Evolutionary conservation across 2,888 invertebrate species (phyloP).

Genomic region (Cheilosia vulpina): DNA sequence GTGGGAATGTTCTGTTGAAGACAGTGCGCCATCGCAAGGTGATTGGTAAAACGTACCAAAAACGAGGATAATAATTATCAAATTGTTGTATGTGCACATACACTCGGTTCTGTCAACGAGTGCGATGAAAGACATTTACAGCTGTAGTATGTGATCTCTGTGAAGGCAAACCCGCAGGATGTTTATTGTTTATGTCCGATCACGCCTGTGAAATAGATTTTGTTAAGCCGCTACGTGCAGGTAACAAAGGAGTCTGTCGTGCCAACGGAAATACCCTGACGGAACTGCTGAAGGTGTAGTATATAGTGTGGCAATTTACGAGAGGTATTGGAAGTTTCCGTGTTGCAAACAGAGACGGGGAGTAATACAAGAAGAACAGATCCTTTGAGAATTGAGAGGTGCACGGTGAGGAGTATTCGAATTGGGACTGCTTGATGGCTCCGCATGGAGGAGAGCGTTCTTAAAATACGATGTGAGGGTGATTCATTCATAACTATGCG

Average conservation of each 20-base stretch:
- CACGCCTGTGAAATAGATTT: conserved; percentile 57
- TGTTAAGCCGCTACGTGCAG: conserved; percentile 47
- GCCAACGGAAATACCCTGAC: conserved; percentile 47
- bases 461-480: too few species aligned
- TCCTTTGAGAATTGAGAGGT: neutral
- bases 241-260: conserved; percentile 47
- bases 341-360: neutral
- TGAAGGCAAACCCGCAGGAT: conserved; percentile 62
- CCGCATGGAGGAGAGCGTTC: too few species aligned
- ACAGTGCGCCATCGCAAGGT: conserved; percentile 56
- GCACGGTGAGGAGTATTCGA: too few species aligned
- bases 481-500: too few species aligned
- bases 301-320: conserved; percentile 16
- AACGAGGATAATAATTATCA: conserved; percentile 49
- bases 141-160: conserved; percentile 46
- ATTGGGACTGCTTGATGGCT: too few species aligned
- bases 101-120: conserved; percentile 14
- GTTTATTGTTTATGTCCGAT: conserved; percentile 69
- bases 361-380: neutral
- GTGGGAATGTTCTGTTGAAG: conserved; percentile 62
- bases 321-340: conserved; percentile 32
- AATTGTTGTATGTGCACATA: conserved; percentile 33
- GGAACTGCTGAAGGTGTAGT: conserved; percentile 21
- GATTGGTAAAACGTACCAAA: conserved; percentile 11
- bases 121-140: conserved; percentile 23